Percentiles rank a stretch among this genome's conserved stretches.
These are phyloP conservation scores for Allobates femoralis DNA, from an alignment of 2,797 vertebrate genomes.

Conservation along the genomic window DNA sequence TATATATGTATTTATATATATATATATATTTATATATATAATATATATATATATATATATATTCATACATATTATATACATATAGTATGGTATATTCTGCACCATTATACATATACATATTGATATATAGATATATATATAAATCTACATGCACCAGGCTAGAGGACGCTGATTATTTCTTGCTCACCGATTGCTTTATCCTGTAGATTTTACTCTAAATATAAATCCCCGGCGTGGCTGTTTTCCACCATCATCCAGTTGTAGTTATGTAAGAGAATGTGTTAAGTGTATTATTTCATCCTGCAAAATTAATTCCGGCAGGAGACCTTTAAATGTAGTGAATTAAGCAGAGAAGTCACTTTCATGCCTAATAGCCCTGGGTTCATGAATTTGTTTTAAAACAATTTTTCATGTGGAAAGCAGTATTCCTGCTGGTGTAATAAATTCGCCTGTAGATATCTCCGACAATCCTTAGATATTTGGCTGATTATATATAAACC, in stretches of 20 bases:
- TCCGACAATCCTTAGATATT: constrained; percentile 44
- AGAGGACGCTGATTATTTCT: not conserved
- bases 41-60: too few relatives aligned
- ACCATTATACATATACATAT: too few relatives aligned
- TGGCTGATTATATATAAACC: constrained; percentile 47
- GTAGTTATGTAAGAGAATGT: constrained; percentile 18
- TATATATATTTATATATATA: too few relatives aligned
- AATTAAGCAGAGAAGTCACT: constrained; percentile 58
- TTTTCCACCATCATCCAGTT: not conserved
- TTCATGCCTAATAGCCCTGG: constrained; percentile 59
- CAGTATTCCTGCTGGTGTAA: constrained; percentile 45
- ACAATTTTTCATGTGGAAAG: constrained; percentile 57
- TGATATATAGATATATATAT: too few relatives aligned
- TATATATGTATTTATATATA: too few relatives aligned
- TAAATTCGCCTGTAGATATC: constrained; percentile 47
- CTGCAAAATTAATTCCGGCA: constrained; percentile 51
- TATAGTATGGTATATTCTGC: too few relatives aligned
- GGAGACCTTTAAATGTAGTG: constrained; percentile 58
- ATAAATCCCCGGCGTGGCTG: not conserved
- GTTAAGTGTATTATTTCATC: constrained; percentile 49
- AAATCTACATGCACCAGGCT: not conserved
- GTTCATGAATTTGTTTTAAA: constrained; percentile 60
- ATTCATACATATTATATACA: too few relatives aligned
- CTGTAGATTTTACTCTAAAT: not conserved
- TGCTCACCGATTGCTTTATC: not conserved